A percentile compares a stretch with the other conserved stretches of the same genome.
phyloP scores from a whole-genome alignment of 2,113 vertebrate genomes.

The Ictalurus punctatus region DNA sequence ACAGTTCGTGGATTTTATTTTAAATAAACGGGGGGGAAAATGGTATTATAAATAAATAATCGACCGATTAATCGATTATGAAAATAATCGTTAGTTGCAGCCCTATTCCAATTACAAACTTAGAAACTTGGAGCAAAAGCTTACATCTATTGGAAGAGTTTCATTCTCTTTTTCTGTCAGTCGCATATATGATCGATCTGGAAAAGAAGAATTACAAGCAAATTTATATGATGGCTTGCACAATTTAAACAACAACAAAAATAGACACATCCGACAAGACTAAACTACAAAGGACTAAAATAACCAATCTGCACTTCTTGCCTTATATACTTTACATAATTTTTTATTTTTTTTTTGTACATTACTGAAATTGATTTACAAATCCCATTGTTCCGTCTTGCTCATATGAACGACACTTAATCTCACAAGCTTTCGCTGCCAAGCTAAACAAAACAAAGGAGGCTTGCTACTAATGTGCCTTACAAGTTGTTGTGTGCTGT shows the following conservation, averaged over 20 bases:
- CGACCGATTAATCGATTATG: no score
- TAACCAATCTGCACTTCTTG: not conserved
- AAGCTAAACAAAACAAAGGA: not conserved
- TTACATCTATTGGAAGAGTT: constrained; percentile 94
- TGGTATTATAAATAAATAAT: no score
- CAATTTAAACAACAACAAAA: not conserved
- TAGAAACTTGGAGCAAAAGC: constrained; percentile 52
- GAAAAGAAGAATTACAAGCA: constrained; percentile 9
- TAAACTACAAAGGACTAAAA: not conserved
- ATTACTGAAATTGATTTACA: not conserved
- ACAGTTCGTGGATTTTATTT: no score
- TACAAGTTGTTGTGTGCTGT: not conserved
- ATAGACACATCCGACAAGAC: not conserved
- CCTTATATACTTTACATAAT: not conserved
- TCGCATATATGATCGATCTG: constrained; percentile 93
- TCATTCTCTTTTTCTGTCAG: constrained; percentile 97
- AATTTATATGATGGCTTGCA: not conserved
- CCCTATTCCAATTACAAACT: not conserved
- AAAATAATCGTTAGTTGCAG: no score
- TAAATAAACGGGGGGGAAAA: no score
- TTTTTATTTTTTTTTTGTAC: not conserved
- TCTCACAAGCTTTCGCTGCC: not conserved
- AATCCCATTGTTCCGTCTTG: not conserved
- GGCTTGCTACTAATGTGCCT: not conserved
- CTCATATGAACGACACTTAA: not conserved